Base-by-base conservation (phyloP, 2,113 vertebrate genomes). In the Vidua macroura region DNA sequence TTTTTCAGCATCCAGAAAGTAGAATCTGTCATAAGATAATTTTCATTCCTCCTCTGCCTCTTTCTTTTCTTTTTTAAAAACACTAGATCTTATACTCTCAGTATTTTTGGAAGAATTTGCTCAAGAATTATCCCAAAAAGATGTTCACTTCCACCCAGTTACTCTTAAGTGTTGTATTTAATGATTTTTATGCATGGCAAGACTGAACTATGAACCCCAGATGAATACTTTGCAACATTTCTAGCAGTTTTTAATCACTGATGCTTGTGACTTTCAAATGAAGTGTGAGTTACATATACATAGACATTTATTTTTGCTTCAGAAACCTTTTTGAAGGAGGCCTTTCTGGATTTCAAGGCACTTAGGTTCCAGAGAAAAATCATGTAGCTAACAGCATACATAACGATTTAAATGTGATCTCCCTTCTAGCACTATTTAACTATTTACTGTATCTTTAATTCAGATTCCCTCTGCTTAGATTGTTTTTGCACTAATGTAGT, bases 1-100 rank as follows among this genome's bases (percentile, higher is more conserved):
- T 95, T 90, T 93, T 90, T 67, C 89, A 91, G 60, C 82, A 96
- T 81, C 37, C 91, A 96, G 68, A 94, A 85, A 91, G 49, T 6
- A 72, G 35, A 81, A 59, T 88, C 94, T 88, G 88, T 92, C 22
- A 7, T 49, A 92, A 64, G 43, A 93, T 15, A 84, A 8, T 89
- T 96, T 88, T 93, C 81, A 92, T 89, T 96, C 88, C 52, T 84
- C 46, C 43, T 92, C 77, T 96, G 41, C 21, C 58, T 89, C 72
- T 72, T 60, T 3, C 2, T 44, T 30, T 68, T 23, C 2, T 25
- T 62, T 83, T 33, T 82, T 11, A 22, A 66, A 59, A 68, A 67
- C 20, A 90, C 55, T 82, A 51, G 15, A 79, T 80, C 86, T 92
- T 91, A 70, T 24, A 94, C 46, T 55, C 89, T 95, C 90, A 90